These are phyloP conservation scores for Accipiter virgatus DNA, from an alignment of 2,113 vertebrate species.

Conservation along the genomic window DNA sequence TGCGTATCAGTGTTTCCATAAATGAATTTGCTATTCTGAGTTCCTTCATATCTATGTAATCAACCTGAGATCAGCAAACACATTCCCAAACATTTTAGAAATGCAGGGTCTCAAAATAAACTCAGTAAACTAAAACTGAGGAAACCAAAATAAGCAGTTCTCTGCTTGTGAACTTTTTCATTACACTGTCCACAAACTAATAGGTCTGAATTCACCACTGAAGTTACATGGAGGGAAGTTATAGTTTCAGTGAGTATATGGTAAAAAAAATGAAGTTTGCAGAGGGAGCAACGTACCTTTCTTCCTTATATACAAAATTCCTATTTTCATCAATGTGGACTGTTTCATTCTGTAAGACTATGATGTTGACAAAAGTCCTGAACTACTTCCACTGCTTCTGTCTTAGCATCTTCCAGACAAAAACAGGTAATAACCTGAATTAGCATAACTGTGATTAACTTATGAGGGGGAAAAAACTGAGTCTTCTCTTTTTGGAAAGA, in stretches of 20 bases:
- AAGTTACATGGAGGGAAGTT: not conserved
- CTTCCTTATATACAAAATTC: not conserved
- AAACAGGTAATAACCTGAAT: not conserved
- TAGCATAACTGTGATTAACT: not conserved
- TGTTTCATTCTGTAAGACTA: not conserved
- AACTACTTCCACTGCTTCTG: not conserved
- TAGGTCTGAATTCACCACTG: not conserved
- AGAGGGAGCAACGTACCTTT: rapidly evolving
- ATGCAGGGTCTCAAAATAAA: not conserved
- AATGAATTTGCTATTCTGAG: not conserved
- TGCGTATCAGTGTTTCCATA: not conserved
- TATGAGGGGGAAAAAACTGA: rapidly evolving
- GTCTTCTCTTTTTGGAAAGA: not conserved
- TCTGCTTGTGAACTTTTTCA: not conserved
- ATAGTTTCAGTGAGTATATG: not conserved
- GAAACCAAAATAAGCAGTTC: not conserved
- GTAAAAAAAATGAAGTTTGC: not conserved
- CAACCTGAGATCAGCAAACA: not conserved
- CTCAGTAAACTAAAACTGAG: not conserved
- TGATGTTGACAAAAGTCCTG: not conserved
- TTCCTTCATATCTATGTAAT: not conserved
- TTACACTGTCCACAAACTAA: not conserved
- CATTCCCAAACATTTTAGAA: not conserved
- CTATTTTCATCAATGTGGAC: not conserved
- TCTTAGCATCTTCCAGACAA: not conserved